phyloP scores from a whole-genome alignment of 2,797 vertebrate genomes.

The Sebastiscus tertius region DNA sequence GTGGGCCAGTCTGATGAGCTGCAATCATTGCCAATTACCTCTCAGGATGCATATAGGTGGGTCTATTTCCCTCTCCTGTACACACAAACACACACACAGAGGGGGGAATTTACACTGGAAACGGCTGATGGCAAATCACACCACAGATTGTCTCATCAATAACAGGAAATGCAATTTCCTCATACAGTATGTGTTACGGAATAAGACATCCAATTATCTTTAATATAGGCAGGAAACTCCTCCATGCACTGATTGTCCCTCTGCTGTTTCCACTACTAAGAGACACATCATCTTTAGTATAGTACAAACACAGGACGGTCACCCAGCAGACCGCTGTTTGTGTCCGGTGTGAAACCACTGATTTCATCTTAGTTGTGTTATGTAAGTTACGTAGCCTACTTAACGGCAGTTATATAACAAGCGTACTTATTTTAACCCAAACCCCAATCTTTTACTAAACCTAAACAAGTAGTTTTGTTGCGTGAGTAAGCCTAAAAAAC shows the following conservation, averaged over 20 bases:
- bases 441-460: too few relatives aligned
- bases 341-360: too few relatives aligned
- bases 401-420: too few relatives aligned
- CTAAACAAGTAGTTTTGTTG: too few relatives aligned
- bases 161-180: conserved; percentile 53
- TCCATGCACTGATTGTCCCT: not conserved
- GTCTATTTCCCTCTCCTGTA: not conserved
- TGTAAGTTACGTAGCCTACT: too few relatives aligned
- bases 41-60: not conserved
- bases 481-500: too few relatives aligned
- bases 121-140: conserved; percentile 15
- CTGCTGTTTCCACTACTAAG: not conserved
- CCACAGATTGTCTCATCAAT: conserved; percentile 16
- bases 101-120: conserved; percentile 14
- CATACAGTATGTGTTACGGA: not conserved
- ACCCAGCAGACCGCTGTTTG: too few relatives aligned
- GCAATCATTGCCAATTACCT: not conserved
- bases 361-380: too few relatives aligned
- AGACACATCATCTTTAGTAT: not conserved
- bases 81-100: not conserved
- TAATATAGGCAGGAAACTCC: not conserved
- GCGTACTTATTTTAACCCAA: too few relatives aligned
- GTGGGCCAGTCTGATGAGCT: not conserved
- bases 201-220: conserved; percentile 37
- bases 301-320: too few relatives aligned